Conservation (phyloP, 2,113 vertebrate genomes). For the Grantiella picta region DNA sequence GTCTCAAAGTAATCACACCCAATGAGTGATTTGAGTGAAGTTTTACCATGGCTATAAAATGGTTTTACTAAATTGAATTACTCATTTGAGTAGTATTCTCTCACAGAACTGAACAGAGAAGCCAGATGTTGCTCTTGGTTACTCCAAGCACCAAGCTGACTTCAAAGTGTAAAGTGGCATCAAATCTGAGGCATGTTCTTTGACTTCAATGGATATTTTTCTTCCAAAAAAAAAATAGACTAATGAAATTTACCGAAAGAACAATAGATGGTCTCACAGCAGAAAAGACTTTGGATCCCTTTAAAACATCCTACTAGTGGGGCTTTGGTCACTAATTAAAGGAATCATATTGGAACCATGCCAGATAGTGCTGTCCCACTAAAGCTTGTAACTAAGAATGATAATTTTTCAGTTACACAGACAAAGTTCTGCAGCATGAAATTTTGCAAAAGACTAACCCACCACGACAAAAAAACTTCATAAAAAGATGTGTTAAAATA, state of each 20-base stretch:
- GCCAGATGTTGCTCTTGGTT: background rate
- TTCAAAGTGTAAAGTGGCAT: background rate
- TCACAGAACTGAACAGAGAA: background rate
- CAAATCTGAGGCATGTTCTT: background rate
- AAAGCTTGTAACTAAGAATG: accelerated
- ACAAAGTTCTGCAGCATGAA: background rate
- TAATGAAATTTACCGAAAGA: background rate
- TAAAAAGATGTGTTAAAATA: background rate
- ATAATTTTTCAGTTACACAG: background rate
- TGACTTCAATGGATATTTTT: background rate
- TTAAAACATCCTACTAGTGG: background rate
- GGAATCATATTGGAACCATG: background rate
- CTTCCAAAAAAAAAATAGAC: background rate
- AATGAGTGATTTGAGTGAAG: background rate
- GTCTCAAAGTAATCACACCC: background rate
- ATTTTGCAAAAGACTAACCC: background rate
- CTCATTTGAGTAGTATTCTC: background rate
- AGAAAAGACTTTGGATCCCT: background rate
- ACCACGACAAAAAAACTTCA: background rate
- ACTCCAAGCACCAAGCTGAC: background rate
- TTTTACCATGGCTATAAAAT: background rate
- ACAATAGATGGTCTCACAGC: background rate
- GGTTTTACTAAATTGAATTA: background rate
- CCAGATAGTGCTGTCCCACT: background rate
- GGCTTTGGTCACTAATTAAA: background rate